phyloP scores from a whole-genome alignment of 2,888 invertebrate species.

The Parnassius mnemosyne region DNA sequence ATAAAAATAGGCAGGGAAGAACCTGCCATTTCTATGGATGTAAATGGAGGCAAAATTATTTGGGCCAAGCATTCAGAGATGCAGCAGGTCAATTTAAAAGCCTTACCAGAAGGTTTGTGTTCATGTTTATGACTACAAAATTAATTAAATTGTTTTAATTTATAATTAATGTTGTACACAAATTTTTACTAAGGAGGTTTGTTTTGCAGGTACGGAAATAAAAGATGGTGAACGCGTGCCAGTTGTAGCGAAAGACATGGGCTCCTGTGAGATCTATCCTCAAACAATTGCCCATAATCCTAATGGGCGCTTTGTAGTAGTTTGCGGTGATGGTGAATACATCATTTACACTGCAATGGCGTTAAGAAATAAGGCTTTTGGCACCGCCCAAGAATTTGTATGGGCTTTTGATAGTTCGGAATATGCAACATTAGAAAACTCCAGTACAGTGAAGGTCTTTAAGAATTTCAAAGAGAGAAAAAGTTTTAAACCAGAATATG shows the following conservation, averaged over 20 bases:
- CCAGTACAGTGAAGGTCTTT: constrained; percentile 94
- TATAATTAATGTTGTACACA: not conserved
- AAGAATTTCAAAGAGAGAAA: constrained; percentile 99
- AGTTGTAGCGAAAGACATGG: constrained; percentile 98
- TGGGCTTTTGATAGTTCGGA: constrained; percentile 99
- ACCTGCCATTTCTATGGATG: constrained; percentile 99
- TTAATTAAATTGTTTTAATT: not conserved
- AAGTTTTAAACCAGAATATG: constrained; percentile 97
- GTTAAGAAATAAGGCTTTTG: constrained; percentile 98
- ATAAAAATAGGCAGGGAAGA: constrained; percentile 98
- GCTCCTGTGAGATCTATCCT: constrained; percentile 99
- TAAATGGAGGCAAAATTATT: constrained; percentile 98
- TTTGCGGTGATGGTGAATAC: constrained; percentile 99
- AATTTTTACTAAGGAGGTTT: not conserved
- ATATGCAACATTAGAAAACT: constrained; percentile 93
- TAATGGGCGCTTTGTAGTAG: constrained; percentile 95
- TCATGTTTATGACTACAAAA: not conserved
- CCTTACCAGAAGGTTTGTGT: constrained; percentile 85
- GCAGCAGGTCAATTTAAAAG: constrained; percentile 96
- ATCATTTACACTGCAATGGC: constrained; percentile 99
- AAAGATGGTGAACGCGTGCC: constrained; percentile 96
- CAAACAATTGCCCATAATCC: constrained; percentile 99
- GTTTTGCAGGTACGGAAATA: constrained; percentile 80
- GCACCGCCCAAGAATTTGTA: constrained; percentile 98
- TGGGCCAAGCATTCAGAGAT: constrained; percentile 99